Evolutionary conservation across 53 echinoderm and acorn worm species (phyloP).

Genomic region (Arbacia lixula): DNA sequence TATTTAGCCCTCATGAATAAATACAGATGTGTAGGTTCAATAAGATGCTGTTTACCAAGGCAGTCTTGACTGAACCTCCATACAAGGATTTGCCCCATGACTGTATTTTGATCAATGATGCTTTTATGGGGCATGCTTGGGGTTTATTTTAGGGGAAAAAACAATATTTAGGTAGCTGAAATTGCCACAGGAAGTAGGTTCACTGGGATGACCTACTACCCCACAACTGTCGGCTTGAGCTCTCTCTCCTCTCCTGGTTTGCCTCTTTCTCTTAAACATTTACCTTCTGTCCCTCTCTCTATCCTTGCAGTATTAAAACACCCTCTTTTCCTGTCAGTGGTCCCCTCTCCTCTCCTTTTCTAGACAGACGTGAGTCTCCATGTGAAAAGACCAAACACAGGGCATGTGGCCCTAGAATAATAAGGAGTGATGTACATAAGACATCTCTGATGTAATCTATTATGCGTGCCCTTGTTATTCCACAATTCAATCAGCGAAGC

Average conservation of each 20-base stretch:
- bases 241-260: not conserved
- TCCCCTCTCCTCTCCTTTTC: too few relatives aligned
- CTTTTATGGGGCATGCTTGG: constrained; percentile 19
- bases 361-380: not conserved
- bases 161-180: not conserved
- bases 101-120: constrained; percentile 26
- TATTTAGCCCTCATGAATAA: not conserved
- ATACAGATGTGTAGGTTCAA: constrained; percentile 19
- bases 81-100: not conserved
- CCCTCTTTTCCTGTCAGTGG: not conserved
- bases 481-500: too few relatives aligned
- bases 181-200: constrained; percentile 31
- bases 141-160: not conserved
- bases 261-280: not conserved
- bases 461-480: not conserved
- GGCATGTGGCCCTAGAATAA: constrained; percentile 31
- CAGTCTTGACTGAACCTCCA: not conserved
- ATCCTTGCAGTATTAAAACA: not conserved
- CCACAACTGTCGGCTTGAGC: not conserved
- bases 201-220: constrained; percentile 6
- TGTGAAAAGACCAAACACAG: not conserved
- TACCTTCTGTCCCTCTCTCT: too few relatives aligned
- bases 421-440: constrained; percentile 10
- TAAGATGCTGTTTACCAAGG: constrained; percentile 7
- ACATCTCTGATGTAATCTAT: not conserved